These are phyloP conservation scores for Pantala flavescens DNA, from an alignment of 1,140 invertebrate genomes.

Conservation along the genomic window DNA sequence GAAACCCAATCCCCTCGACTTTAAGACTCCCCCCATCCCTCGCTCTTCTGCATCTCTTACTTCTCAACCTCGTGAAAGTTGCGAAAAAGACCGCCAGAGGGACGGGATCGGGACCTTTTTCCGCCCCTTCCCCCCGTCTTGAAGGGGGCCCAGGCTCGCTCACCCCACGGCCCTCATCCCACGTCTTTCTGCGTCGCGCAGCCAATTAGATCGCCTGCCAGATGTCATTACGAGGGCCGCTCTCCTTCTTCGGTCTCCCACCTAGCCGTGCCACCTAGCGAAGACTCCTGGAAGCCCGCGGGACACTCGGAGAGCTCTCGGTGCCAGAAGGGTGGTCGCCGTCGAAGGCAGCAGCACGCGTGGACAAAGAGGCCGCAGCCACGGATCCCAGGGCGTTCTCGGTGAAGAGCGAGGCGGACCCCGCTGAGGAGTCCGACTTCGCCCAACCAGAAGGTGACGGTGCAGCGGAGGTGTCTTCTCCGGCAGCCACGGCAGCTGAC, in stretches of 20 bases:
- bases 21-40: background rate
- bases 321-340: background rate
- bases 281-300: background rate
- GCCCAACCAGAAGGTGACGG: background rate
- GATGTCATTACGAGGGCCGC: background rate
- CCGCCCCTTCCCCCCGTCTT: background rate
- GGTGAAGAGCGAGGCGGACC: conserved; percentile 5
- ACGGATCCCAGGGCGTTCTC: background rate
- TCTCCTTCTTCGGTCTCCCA: background rate
- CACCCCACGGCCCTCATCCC: background rate
- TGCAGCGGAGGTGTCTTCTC: background rate
- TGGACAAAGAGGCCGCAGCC: background rate
- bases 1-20: conserved; percentile 3
- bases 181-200: background rate
- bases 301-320: background rate
- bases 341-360: background rate
- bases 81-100: background rate
- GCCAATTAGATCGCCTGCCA: background rate
- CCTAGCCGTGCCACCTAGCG: background rate
- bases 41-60: background rate
- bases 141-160: background rate
- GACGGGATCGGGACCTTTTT: background rate
- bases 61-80: background rate
- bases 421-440: conserved; percentile 1
- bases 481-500: background rate